A percentile compares a stretch with the other conserved stretches of the same genome.
These are phyloP conservation scores for Scatophagus argus DNA, from an alignment of 2,113 vertebrate species.

Conservation along the genomic window DNA sequence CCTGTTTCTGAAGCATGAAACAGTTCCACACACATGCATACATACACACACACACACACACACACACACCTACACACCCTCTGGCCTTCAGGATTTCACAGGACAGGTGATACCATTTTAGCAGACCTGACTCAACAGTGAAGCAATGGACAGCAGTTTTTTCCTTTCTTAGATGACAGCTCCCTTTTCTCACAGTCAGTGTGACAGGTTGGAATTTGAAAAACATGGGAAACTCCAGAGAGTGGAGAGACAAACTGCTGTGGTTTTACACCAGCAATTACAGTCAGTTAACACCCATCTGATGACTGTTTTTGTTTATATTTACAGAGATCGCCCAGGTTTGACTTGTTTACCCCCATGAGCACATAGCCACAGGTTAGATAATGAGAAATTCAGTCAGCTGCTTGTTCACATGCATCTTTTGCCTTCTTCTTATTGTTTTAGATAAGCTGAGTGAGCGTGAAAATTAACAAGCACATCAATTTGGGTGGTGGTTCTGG, in stretches of 20 bases:
- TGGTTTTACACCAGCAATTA: conserved; percentile 74
- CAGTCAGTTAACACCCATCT: conserved; percentile 68
- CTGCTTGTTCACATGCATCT: conserved; percentile 1
- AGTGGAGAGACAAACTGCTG: conserved; percentile 63
- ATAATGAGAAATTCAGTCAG: conserved; percentile 13
- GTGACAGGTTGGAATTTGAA: conserved; percentile 71
- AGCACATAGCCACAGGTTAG: neutral
- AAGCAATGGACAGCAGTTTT: conserved; percentile 20
- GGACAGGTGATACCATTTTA: conserved; percentile 66
- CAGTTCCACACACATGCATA: conserved; percentile 31
- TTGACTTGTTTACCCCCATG: conserved; percentile 39
- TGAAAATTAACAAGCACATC: conserved; percentile 36
- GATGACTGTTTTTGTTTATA: conserved; percentile 63
- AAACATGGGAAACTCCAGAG: conserved; percentile 77
- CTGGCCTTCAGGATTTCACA: conserved; percentile 55
- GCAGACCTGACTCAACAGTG: conserved; percentile 49
- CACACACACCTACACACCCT: neutral
- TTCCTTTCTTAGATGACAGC: conserved; percentile 36
- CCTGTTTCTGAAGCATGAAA: conserved; percentile 67
- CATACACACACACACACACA: conserved; percentile 7
- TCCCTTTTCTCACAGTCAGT: conserved; percentile 65
- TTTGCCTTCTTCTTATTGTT: conserved; percentile 5
- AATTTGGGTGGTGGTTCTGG: conserved; percentile 51
- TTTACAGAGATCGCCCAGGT: conserved; percentile 54
- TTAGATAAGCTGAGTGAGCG: neutral